phyloP scores from a whole-genome alignment of 2,888 invertebrate species.

The Allolobophora icterica region DNA sequence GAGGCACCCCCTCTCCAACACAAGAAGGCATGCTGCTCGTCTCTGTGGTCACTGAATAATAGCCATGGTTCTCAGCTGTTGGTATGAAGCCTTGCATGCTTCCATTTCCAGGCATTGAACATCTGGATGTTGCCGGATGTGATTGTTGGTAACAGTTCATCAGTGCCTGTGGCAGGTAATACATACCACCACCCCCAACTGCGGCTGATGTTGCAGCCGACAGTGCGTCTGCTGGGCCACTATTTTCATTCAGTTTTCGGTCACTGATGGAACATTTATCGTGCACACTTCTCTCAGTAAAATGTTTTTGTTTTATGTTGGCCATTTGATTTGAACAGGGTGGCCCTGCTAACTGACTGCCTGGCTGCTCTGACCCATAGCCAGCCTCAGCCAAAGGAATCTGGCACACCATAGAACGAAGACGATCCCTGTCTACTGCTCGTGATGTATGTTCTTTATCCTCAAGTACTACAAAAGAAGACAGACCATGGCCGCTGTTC shows the following conservation, averaged over 20 bases:
- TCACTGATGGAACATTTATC: neutral
- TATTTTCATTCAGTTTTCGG: neutral
- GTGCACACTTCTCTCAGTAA: neutral
- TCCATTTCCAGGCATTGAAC: neutral
- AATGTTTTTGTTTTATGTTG: neutral
- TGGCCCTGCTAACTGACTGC: neutral
- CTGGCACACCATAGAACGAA: neutral
- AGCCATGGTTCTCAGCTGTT: neutral
- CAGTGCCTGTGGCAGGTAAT: conserved; percentile 11
- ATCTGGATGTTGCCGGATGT: neutral
- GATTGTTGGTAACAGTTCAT: conserved; percentile 21
- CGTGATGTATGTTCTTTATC: neutral
- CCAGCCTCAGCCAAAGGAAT: neutral
- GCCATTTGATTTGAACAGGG: neutral
- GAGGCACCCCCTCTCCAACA: neutral
- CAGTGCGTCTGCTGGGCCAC: neutral
- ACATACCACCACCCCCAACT: neutral
- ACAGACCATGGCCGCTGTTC: neutral
- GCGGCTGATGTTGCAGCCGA: neutral
- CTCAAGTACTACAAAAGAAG: neutral
- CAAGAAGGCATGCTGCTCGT: neutral
- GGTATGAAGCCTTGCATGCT: too few relatives aligned
- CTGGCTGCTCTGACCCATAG: neutral
- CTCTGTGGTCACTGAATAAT: neutral
- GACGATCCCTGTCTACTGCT: neutral